Base-by-base conservation (phyloP, 92 coral and sea anemone species). In the Desmophyllum pertusum region DNA sequence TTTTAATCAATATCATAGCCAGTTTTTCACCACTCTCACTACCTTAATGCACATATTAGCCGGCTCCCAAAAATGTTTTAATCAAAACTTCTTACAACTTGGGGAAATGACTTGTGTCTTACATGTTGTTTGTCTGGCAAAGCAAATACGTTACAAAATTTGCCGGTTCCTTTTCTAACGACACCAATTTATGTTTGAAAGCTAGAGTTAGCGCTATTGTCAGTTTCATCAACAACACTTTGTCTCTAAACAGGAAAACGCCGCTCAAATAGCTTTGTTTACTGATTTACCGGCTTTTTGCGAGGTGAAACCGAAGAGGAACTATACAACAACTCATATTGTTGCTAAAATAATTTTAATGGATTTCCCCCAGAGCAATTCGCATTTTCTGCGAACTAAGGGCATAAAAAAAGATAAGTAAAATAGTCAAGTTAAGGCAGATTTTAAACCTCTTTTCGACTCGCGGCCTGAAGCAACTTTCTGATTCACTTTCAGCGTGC, bases 111-210 rank as follows among this genome's bases (percentile, higher is more conserved):
- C 53, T 23, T 62, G 31, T 29, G 40, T 59, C 21, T 25, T 33
- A n/a, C 37, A 59, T 11, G 71, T 78, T 40, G 33, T 42, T 78
- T 78, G 82, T 41, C 82, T 23, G 72, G 17, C 10, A 41, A 55
- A 77, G 70, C 37, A 61, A 77, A 61, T 27, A 39, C 6, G 37
- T 39, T 15, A 55, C 68, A 61, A 42, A 37, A 59, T 51, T 50
- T 73, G 30, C 43, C 65, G 11, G 41, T 30, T 45, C 23, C 43
- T 72, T 17, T 23, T 71, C 13, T 42, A 57, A 57, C 30, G 64
- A 57, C 25, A 57, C 25, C 42, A 66, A 30, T 33, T 66, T 18
- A 66, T 27, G 71, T 31, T 33, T 67, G 10, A 31, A 31, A 10
- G 11, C 27, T 23, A 13, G 63, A 10, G 31, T 55, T 55, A 55